These are phyloP conservation scores for Cheilosia scutellata DNA, from an alignment of 2,888 invertebrate species.

Conservation along the genomic window DNA sequence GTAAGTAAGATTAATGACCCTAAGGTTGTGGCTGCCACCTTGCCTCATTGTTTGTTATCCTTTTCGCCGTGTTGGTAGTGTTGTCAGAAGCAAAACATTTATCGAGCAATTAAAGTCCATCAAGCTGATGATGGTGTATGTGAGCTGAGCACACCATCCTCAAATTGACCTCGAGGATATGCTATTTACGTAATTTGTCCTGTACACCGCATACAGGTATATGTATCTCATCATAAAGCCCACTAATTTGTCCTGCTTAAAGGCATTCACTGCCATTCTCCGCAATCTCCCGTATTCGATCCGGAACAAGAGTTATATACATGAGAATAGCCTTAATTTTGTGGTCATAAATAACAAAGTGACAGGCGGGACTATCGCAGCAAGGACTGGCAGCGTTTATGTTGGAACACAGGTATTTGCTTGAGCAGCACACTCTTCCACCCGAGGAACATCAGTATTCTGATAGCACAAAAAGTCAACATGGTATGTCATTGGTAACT, in stretches of 20 bases:
- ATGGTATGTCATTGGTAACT: conserved; percentile 75
- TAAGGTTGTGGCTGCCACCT: background rate
- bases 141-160: conserved; percentile 11
- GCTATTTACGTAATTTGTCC: conserved; percentile 71
- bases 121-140: conserved; percentile 58
- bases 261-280: conserved; percentile 31
- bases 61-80: conserved; percentile 49
- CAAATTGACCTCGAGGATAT: conserved; percentile 63
- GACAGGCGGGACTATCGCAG: conserved; percentile 73
- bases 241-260: conserved; percentile 76
- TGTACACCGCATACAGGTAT: conserved; percentile 38
- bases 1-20: conserved; percentile 71
- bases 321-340: conserved; percentile 76
- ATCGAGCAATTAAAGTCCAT: conserved; percentile 75
- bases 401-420: conserved; percentile 46
- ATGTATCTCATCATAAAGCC: conserved; percentile 71
- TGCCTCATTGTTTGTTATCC: conserved; percentile 67
- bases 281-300: conserved; percentile 13
- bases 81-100: conserved; percentile 66
- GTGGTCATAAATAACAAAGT: conserved; percentile 76
- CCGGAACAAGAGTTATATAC: conserved; percentile 70
- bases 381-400: conserved; percentile 49
- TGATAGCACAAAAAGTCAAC: conserved; percentile 72
- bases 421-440: conserved; percentile 39
- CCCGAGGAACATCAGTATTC: conserved; percentile 68